Evolutionary conservation across 2,888 invertebrate genomes (phyloP).

Genomic region (Diplazon laetatorius): DNA sequence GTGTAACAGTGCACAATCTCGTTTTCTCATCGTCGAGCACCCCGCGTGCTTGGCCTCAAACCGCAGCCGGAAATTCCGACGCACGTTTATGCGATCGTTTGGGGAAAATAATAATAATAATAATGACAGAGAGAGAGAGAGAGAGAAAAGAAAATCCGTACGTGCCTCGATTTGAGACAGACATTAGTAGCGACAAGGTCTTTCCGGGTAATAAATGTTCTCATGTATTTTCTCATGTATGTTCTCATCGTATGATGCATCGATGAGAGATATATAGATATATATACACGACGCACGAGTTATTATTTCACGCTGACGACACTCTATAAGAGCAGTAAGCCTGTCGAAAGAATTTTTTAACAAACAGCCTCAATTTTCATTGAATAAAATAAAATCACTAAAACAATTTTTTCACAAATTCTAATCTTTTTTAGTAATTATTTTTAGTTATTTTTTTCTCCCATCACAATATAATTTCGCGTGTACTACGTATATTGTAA

Average conservation of each 20-base stretch:
- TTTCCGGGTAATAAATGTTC: conserved; percentile 26
- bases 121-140: not conserved
- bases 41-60: conserved; percentile 27
- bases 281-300: too few species aligned
- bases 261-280: not conserved
- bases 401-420: too few species aligned
- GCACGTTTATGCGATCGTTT: conserved; percentile 49
- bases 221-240: too few species aligned
- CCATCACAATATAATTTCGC: too few species aligned
- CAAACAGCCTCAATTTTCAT: too few species aligned
- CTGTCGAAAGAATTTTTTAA: too few species aligned
- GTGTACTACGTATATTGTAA: too few species aligned
- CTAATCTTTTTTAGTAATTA: too few species aligned
- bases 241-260: not conserved
- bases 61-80: conserved; percentile 58
- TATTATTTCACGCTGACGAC: too few species aligned
- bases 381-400: too few species aligned
- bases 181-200: conserved; percentile 28
- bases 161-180: conserved; percentile 25
- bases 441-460: too few species aligned
- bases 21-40: conserved; percentile 46
- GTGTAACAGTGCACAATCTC: conserved; percentile 44
- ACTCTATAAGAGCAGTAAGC: too few species aligned
- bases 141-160: conserved; percentile 27
- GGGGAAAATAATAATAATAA: conserved; percentile 20